phyloP scores from a whole-genome alignment of 2,888 invertebrate species.

The Rhagonycha fulva region DNA sequence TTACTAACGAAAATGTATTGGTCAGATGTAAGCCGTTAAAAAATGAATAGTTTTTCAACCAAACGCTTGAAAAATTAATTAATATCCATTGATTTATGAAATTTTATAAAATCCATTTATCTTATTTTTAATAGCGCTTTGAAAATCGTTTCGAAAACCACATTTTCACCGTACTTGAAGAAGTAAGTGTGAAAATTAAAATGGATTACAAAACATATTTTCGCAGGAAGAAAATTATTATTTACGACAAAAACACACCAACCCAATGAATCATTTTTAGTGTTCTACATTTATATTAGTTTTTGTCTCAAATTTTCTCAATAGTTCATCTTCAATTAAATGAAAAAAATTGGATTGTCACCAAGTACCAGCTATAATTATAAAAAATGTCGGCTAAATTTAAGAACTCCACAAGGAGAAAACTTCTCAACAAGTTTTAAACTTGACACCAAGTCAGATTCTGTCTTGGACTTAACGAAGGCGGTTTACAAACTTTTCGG shows the following conservation, averaged over 20 bases:
- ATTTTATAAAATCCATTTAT: not conserved
- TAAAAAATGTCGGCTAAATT: not conserved
- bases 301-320: not conserved
- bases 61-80: not conserved
- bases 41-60: not conserved
- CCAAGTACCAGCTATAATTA: not conserved
- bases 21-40: not conserved
- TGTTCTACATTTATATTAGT: not conserved
- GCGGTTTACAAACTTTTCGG: not conserved
- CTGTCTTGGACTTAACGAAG: not conserved
- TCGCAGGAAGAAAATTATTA: not conserved
- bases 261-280: not conserved
- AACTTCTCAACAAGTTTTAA: not conserved
- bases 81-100: not conserved
- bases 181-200: not conserved
- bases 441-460: not conserved
- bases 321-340: not conserved
- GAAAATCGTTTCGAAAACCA: not conserved
- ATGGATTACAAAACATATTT: not conserved
- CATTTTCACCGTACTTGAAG: not conserved
- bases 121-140: not conserved
- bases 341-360: not conserved
- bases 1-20: not conserved
- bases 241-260: not conserved
- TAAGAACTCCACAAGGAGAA: not conserved